A percentile compares a stretch with the other conserved stretches of the same genome.
phyloP scores from a whole-genome alignment of 2,888 invertebrate species.

The Cataglyphis livida region DNA sequence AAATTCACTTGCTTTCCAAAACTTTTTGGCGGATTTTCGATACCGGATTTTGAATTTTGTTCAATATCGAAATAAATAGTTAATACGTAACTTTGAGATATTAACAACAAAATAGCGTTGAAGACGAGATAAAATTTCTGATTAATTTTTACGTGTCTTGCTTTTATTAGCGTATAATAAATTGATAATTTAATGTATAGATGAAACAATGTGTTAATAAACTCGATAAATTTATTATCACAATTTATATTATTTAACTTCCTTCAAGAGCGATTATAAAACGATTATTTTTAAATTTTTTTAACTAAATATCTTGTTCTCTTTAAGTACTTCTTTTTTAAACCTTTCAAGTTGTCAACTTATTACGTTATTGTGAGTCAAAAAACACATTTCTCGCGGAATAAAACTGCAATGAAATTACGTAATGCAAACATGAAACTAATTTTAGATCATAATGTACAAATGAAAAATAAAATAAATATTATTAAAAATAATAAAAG shows the following conservation, averaged over 20 bases:
- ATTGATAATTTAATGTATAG: background rate
- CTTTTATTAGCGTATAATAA: background rate
- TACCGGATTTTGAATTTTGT: slow-evolving; percentile 32
- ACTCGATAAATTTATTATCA: background rate
- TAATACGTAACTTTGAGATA: slow-evolving; percentile 11
- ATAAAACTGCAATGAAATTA: background rate
- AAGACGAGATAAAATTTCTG: background rate
- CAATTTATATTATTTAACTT: slow-evolving; percentile 8
- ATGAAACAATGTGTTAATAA: background rate
- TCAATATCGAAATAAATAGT: slow-evolving; percentile 24
- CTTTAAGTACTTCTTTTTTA: background rate
- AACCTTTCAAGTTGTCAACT: background rate
- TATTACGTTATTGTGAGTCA: background rate
- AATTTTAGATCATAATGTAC: slow-evolving; percentile 28
- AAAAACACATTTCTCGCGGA: background rate
- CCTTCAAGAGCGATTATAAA: background rate
- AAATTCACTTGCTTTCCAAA: slow-evolving; percentile 38
- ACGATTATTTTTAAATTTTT: background rate
- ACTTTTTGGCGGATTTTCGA: slow-evolving; percentile 16
- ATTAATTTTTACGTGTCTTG: background rate
- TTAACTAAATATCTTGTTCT: background rate
- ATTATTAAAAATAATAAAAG: slow-evolving; percentile 39
- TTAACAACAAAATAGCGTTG: slow-evolving; percentile 14
- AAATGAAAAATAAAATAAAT: background rate
- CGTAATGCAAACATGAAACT: slow-evolving; percentile 8